Evolutionary conservation across 2,888 invertebrate genomes (phyloP).

Genomic region (Agrotis segetum): DNA sequence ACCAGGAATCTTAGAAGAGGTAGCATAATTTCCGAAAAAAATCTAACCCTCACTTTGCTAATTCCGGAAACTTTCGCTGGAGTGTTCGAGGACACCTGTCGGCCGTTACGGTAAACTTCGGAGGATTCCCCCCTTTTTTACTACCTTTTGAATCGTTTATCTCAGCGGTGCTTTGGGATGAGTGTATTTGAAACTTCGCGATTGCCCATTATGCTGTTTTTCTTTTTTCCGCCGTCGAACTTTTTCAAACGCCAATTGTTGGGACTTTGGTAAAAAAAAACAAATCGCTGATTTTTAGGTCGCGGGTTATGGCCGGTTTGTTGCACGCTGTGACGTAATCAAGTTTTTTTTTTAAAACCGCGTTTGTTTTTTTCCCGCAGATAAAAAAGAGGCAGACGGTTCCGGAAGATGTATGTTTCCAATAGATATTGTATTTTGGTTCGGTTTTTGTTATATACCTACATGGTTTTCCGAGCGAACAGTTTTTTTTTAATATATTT

Average conservation of each 20-base stretch:
- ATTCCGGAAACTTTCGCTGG: constrained; percentile 72
- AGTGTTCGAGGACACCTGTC: constrained; percentile 78
- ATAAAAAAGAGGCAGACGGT: constrained; percentile 49
- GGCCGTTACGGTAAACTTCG: constrained; percentile 74
- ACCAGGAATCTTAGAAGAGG: constrained; percentile 60
- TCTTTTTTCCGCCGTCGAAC: constrained; percentile 64
- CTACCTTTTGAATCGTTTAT: constrained; percentile 77
- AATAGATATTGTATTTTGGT: constrained; percentile 48
- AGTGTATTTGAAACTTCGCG: constrained; percentile 80
- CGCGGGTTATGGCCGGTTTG: constrained; percentile 56
- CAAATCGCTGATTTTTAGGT: constrained; percentile 63
- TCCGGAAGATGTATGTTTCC: constrained; percentile 51
- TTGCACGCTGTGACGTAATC: constrained; percentile 62
- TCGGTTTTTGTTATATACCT: constrained; percentile 27
- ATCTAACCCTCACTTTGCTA: constrained; percentile 68
- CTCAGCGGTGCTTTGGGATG: constrained; percentile 72
- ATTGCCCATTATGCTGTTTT: constrained; percentile 79
- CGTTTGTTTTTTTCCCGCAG: constrained; percentile 35
- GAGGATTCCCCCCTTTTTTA: constrained; percentile 68
- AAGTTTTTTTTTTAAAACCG: constrained; percentile 45
- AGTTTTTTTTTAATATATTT: constrained; percentile 3
- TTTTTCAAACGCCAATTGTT: constrained; percentile 65
- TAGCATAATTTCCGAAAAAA: constrained; percentile 59
- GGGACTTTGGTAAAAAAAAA: constrained; percentile 50
- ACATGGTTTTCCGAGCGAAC: constrained; percentile 22